These are phyloP conservation scores for Serinus canaria DNA, from an alignment of 2,113 vertebrate species.

Conservation along the genomic window DNA sequence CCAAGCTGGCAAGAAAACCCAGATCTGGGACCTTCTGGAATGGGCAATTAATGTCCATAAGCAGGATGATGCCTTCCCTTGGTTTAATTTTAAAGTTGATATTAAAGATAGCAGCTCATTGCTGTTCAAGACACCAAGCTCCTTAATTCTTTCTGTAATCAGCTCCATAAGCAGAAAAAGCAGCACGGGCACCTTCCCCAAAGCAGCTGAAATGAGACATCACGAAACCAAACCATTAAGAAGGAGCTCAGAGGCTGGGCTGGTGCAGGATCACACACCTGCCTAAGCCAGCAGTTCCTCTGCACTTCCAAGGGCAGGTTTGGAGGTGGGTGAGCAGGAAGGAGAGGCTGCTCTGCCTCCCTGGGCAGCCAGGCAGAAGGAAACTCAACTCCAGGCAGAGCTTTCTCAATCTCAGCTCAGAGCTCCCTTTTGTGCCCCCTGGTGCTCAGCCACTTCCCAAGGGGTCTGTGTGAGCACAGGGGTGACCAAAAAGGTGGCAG, in stretches of 20 bases:
- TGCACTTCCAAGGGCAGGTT: background rate
- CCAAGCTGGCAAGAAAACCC: background rate
- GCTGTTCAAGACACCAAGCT: background rate
- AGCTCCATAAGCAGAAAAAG: background rate
- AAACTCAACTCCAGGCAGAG: background rate
- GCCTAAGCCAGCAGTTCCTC: background rate
- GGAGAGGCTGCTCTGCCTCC: background rate
- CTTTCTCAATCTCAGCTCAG: background rate
- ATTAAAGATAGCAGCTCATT: background rate
- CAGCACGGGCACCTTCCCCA: background rate
- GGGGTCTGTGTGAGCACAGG: accelerated
- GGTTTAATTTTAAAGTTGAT: background rate
- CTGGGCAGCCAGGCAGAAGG: accelerated
- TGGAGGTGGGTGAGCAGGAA: background rate
- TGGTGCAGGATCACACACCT: background rate
- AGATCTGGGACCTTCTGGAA: background rate
- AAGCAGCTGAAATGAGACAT: background rate
- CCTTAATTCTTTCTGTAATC: background rate
- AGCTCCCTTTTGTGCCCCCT: background rate
- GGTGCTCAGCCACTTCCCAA: background rate
- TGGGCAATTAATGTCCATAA: background rate
- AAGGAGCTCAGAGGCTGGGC: background rate
- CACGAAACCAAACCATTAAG: background rate
- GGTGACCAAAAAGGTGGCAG: background rate
- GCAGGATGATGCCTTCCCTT: background rate